A percentile compares a stretch with the other conserved stretches of the same genome.
Conservation (phyloP, 2,113 vertebrate species). For the Rhabdornis inornatus region DNA sequence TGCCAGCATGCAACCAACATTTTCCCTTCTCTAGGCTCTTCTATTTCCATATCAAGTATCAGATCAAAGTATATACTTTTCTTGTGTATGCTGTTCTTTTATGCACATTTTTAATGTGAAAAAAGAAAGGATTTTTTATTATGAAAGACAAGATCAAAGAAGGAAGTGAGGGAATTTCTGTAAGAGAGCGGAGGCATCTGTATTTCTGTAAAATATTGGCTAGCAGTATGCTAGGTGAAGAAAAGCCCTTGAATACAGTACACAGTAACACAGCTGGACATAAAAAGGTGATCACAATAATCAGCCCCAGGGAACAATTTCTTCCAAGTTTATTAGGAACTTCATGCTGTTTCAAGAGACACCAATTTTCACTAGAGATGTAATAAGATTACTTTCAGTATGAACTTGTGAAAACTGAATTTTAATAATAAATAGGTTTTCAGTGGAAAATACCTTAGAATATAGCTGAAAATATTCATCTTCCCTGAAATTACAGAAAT, state of each 20-base stretch:
- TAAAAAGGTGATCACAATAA: not conserved
- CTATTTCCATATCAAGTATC: not conserved
- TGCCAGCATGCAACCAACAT: not conserved
- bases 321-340: not conserved
- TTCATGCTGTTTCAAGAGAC: not conserved
- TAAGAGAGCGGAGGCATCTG: not conserved
- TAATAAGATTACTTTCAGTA: not conserved
- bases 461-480: not conserved
- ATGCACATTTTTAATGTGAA: not conserved
- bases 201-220: not conserved
- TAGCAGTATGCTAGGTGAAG: not conserved
- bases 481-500: not conserved
- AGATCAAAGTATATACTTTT: not conserved
- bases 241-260: not conserved
- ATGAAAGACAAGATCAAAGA: not conserved
- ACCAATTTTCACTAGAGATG: not conserved
- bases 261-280: not conserved
- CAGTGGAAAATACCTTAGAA: not conserved
- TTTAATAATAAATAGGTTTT: not conserved
- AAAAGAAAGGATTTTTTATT: not conserved
- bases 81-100: not conserved
- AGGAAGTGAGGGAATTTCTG: not conserved
- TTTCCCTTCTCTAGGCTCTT: not conserved
- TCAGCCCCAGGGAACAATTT: not conserved
- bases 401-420: not conserved